Conservation (phyloP, 2,113 vertebrate genomes). For the Carlito syrichta region DNA sequence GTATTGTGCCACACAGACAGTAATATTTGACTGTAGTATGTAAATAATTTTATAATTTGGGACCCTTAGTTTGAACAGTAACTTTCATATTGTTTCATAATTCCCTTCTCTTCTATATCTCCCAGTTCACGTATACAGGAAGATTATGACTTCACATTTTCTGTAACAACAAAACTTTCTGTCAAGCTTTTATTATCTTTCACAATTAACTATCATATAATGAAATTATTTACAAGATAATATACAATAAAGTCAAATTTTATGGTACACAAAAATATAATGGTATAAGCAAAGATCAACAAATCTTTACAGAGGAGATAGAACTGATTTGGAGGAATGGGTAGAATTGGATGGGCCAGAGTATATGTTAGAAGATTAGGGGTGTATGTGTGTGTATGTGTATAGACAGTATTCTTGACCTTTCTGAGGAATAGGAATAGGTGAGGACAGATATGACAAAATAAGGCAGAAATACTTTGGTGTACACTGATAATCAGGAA, state of each 20-base stretch:
- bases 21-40: background rate
- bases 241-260: conserved; percentile 7
- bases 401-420: background rate
- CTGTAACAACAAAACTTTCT: background rate
- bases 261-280: background rate
- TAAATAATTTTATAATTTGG: background rate
- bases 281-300: background rate
- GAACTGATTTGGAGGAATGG: background rate
- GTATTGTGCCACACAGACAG: background rate
- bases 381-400: background rate
- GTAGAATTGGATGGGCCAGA: background rate
- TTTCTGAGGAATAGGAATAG: background rate
- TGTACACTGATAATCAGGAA: background rate
- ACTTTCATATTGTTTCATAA: background rate
- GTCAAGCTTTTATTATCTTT: conserved; percentile 22
- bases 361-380: background rate
- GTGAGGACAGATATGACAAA: background rate
- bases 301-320: background rate
- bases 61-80: background rate
- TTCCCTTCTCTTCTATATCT: background rate
- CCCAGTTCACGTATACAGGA: background rate
- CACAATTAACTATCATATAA: background rate
- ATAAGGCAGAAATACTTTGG: background rate
- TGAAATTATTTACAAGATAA: background rate
- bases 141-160: background rate